phyloP scores from a whole-genome alignment of 1,140 invertebrate genomes.

The Macrostomum lignano region DNA sequence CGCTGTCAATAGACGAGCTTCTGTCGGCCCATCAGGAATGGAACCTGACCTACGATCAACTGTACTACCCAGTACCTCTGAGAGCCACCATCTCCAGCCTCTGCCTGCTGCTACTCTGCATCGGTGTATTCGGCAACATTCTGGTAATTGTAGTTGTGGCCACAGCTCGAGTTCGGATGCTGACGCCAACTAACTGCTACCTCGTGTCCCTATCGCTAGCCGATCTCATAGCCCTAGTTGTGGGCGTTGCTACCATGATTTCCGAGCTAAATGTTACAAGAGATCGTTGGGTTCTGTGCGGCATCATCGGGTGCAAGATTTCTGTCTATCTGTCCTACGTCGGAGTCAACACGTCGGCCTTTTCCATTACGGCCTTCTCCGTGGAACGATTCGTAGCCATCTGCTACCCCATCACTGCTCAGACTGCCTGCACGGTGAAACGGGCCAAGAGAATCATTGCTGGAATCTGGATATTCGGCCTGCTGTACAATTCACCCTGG shows the following conservation, averaged over 20 bases:
- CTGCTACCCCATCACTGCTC: constrained; percentile 34
- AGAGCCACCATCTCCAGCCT: too few species aligned
- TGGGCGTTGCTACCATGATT: constrained; percentile 32
- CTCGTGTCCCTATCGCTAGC: constrained; percentile 59
- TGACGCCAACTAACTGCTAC: constrained; percentile 43
- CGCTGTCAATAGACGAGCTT: too few species aligned
- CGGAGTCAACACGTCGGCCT: neutral
- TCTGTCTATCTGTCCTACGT: constrained; percentile 34
- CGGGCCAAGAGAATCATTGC: constrained; percentile 15
- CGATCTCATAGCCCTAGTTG: constrained; percentile 46
- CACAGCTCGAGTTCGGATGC: constrained; percentile 16
- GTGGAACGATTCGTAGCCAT: constrained; percentile 36
- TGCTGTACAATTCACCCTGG: constrained; percentile 19
- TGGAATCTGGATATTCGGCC: constrained; percentile 16
- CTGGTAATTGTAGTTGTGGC: constrained; percentile 28
- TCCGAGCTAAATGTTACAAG: constrained; percentile 22
- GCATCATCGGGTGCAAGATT: constrained; percentile 32
- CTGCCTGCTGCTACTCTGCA: too few species aligned
- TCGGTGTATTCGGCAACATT: constrained; percentile 2
- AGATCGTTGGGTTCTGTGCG: constrained; percentile 17
- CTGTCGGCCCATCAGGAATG: too few species aligned
- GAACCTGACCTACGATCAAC: too few species aligned
- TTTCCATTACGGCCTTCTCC: constrained; percentile 36
- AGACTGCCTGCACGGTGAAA: constrained; percentile 23
- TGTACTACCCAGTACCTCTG: too few species aligned